phyloP scores from a whole-genome alignment of 2,113 vertebrate species.

The Pollachius pollachius region DNA sequence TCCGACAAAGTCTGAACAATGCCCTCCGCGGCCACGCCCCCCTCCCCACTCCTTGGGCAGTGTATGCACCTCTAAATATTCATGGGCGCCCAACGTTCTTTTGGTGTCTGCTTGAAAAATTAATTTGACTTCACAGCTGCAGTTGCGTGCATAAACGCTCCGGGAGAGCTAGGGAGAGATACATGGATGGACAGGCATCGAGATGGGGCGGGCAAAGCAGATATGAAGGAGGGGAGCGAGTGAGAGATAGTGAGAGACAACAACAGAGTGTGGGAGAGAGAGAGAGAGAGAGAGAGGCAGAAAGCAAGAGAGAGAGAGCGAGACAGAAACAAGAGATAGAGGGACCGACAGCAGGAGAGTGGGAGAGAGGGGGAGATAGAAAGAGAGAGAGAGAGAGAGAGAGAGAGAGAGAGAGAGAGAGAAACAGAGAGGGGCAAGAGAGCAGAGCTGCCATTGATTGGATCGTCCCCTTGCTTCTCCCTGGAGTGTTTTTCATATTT shows the following conservation, averaged over 20 bases:
- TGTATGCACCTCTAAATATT: background rate
- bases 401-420: background rate
- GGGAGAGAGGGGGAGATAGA: too few species aligned
- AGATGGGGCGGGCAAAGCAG: background rate
- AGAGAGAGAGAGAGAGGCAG: background rate
- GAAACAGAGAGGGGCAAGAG: background rate
- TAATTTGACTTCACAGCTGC: conserved; percentile 57
- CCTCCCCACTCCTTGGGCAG: conserved; percentile 13
- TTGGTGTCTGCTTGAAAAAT: conserved; percentile 57
- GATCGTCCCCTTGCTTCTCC: conserved; percentile 17
- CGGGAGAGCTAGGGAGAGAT: too few species aligned
- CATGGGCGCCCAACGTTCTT: conserved; percentile 28
- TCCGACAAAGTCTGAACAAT: conserved; percentile 35
- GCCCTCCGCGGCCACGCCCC: conserved; percentile 24
- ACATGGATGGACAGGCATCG: background rate
- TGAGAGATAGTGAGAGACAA: background rate
- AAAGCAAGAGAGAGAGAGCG: conserved; percentile 1
- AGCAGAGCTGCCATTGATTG: conserved; percentile 43
- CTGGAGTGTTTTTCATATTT: conserved; percentile 53
- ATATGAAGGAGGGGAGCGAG: background rate
- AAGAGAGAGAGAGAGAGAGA: too few species aligned
- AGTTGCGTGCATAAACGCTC: conserved; percentile 25
- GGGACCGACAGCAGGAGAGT: conserved; percentile 3
- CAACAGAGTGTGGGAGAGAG: background rate
- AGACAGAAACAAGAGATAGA: conserved; percentile 21